Percentiles rank a stretch among this genome's conserved stretches.
These are phyloP conservation scores for Scyliorhinus canicula DNA, from an alignment of 2,797 vertebrate genomes.

Conservation along the genomic window DNA sequence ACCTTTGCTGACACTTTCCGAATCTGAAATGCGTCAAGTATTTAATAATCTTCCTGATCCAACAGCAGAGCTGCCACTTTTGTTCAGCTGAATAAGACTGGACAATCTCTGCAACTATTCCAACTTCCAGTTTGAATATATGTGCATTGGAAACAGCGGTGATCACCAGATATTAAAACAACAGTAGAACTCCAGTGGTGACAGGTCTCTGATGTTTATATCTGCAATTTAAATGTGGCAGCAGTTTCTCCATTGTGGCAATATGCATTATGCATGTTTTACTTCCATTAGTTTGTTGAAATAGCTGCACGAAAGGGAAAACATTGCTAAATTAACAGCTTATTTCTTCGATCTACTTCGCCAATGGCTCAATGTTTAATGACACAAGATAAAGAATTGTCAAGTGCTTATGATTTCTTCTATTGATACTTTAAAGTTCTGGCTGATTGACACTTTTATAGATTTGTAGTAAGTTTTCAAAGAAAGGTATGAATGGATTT, in stretches of 20 bases:
- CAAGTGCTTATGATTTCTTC: too few relatives aligned
- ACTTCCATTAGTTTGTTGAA: too few relatives aligned
- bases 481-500: too few relatives aligned
- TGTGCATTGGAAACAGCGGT: neutral
- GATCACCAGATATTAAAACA: neutral
- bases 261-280: neutral
- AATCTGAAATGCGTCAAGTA: neutral
- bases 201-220: neutral
- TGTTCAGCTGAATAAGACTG: neutral
- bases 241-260: neutral
- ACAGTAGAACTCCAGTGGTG: neutral
- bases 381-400: too few relatives aligned
- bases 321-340: too few relatives aligned
- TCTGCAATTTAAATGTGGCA: neutral
- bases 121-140: neutral
- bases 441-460: too few relatives aligned
- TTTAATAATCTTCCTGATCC: neutral
- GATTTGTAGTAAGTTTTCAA: too few relatives aligned
- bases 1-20: neutral
- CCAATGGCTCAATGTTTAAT: too few relatives aligned
- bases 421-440: too few relatives aligned
- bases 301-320: too few relatives aligned
- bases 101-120: neutral
- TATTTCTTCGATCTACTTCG: too few relatives aligned
- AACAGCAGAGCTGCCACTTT: neutral